Conservation (phyloP, 23 tunicate species). For the Oikopleura albicans region DNA sequence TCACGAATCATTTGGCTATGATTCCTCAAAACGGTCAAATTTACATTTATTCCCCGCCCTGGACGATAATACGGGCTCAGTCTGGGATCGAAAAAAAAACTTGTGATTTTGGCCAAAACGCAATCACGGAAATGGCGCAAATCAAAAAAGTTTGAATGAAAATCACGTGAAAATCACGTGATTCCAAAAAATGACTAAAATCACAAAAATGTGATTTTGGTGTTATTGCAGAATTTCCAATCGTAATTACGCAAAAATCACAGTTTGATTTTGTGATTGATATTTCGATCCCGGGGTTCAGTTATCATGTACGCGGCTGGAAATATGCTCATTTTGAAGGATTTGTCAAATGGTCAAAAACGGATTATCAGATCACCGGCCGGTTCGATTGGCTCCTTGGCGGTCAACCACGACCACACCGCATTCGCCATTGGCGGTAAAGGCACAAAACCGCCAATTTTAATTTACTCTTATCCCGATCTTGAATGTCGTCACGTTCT, state of each 20-base stretch:
- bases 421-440: constrained; percentile 83
- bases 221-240: too few relatives aligned
- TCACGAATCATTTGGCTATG: constrained; percentile 78
- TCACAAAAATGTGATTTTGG: too few relatives aligned
- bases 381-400: neutral
- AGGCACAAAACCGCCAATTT: constrained; percentile 52
- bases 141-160: too few relatives aligned
- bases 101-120: too few relatives aligned
- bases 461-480: constrained; percentile 35
- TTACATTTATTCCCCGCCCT: constrained; percentile 24
- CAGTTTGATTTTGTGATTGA: too few relatives aligned
- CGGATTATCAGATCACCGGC: neutral
- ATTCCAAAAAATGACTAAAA: too few relatives aligned
- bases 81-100: too few relatives aligned
- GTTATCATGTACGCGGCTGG: constrained; percentile 78
- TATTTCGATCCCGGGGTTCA: too few relatives aligned
- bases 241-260: too few relatives aligned
- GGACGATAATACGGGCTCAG: constrained; percentile 25
- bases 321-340: constrained; percentile 34
- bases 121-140: too few relatives aligned
- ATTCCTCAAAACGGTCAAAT: constrained; percentile 57
- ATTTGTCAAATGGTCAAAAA: neutral
- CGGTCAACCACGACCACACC: constrained; percentile 27
- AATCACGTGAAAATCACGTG: too few relatives aligned
- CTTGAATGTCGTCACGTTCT: neutral